Conservation (phyloP, 2,797 vertebrate species). For the Aphelocoma californica region DNA sequence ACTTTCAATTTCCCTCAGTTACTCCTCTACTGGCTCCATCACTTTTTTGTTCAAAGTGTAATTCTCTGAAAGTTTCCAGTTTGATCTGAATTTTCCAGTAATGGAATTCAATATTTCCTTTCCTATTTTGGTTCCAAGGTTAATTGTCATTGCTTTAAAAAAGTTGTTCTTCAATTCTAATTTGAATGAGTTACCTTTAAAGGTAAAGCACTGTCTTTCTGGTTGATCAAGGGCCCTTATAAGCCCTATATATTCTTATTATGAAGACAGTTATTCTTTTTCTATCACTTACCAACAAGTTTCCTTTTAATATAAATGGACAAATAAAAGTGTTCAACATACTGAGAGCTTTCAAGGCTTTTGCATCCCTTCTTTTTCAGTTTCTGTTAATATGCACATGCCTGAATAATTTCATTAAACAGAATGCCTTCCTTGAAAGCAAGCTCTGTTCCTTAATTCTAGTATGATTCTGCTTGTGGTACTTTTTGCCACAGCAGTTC, state of each 20-base stretch:
- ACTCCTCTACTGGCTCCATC: background rate
- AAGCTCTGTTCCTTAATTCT: background rate
- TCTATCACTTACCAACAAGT: background rate
- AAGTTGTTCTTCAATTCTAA: background rate
- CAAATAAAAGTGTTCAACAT: background rate
- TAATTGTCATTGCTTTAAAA: background rate
- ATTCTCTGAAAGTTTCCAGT: background rate
- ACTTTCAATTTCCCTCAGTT: background rate
- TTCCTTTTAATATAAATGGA: background rate
- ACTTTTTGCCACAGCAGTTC: background rate
- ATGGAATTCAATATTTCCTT: background rate
- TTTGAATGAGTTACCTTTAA: background rate
- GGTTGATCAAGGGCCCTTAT: background rate
- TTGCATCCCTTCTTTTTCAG: background rate
- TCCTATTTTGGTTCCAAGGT: background rate
- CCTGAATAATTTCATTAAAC: background rate
- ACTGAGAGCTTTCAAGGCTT: background rate
- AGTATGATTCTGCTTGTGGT: background rate
- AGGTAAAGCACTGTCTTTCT: background rate
- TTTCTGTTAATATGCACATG: background rate
- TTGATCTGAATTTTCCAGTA: background rate
- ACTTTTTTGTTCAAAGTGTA: background rate
- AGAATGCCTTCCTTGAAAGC: background rate
- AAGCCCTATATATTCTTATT: background rate
- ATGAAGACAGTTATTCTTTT: background rate